Evolutionary conservation across 2,797 vertebrate genomes (phyloP).

Genomic region (Morelia viridis): DNA sequence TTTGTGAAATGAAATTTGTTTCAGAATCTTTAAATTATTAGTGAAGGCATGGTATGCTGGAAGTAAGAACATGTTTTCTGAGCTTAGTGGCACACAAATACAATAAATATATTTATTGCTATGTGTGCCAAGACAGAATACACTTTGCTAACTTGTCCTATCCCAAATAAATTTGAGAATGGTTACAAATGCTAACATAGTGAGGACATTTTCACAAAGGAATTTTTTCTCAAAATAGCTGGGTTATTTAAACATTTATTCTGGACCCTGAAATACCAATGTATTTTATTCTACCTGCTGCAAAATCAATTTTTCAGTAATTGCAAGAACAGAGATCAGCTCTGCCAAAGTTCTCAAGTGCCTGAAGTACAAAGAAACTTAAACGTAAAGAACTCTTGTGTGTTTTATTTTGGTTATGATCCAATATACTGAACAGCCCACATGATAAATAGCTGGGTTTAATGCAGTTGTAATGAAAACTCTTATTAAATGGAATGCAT

Average conservation of each 20-base stretch:
- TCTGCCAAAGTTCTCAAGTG: neutral
- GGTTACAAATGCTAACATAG: neutral
- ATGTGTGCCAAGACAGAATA: neutral
- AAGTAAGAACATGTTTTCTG: neutral
- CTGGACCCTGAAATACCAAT: neutral
- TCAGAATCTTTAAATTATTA: neutral
- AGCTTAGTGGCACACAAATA: neutral
- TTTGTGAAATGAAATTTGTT: neutral
- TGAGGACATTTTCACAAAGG: neutral
- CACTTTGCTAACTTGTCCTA: conserved; percentile 20
- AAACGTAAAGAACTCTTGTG: conserved; percentile 24
- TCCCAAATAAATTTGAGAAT: neutral
- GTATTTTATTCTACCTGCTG: conserved; percentile 18
- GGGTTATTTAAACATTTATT: neutral
- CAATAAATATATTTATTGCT: neutral
- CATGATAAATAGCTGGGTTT: conserved; percentile 28
- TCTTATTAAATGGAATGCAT: neutral
- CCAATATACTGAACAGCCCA: conserved; percentile 2
- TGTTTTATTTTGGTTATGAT: conserved; percentile 46
- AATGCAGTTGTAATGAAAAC: neutral
- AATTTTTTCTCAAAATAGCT: conserved; percentile 1
- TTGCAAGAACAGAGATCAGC: conserved; percentile 21
- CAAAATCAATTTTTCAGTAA: conserved; percentile 18
- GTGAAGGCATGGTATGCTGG: neutral
- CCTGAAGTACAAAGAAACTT: conserved; percentile 1